Base-by-base conservation (phyloP, 2,888 invertebrate species). In the Xylota sylvarum region DNA sequence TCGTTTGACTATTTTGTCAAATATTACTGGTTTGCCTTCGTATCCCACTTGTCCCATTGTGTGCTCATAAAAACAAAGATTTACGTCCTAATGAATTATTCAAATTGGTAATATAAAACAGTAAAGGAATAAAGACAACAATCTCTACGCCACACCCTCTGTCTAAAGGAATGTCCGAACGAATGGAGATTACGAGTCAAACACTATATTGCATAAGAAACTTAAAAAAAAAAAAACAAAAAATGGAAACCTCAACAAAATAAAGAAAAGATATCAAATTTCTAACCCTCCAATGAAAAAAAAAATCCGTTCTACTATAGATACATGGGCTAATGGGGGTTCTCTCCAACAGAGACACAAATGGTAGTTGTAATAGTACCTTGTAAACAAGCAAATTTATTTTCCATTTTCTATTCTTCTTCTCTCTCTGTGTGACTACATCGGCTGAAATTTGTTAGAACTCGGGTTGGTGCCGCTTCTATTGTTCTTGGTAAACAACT, bases 381-480 rank as follows among this genome's bases (percentile, higher is more conserved):
- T 74, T 84, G 83, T 84, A 84, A 84, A 84, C 83, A 84, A 79
- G 52, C 52, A 79, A 79, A 79, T 84, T 84, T 79, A 73, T 84
- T 79, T 79, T 83, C 69, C 67, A 74, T 81, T 69, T 76, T 48
- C 65, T 50, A 58, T 78, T 72, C 58, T 30, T 50, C 48, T 72
- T 62, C n/a, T 40, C n/a, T 56, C 32, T 17, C 56, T 14, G 52
- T 78, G 55, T 58, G 46, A 30, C 37, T 56, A 56, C 55, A 64
- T 67, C 55, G 52, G 40, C 48, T 58, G 32, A 27, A 77, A 50
- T 67, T 30, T 23, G 3, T 10, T 58, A 60, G 64, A 37, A 64
- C 46, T 70, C 17, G 10, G 55, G 73, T 62, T 67, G 67, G 14
- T 48, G 40, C 67, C 43, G 17, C 56, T 72, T 65, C 72, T 72